phyloP scores from a whole-genome alignment of 2,797 vertebrate genomes.

The Chromis chromis region DNA sequence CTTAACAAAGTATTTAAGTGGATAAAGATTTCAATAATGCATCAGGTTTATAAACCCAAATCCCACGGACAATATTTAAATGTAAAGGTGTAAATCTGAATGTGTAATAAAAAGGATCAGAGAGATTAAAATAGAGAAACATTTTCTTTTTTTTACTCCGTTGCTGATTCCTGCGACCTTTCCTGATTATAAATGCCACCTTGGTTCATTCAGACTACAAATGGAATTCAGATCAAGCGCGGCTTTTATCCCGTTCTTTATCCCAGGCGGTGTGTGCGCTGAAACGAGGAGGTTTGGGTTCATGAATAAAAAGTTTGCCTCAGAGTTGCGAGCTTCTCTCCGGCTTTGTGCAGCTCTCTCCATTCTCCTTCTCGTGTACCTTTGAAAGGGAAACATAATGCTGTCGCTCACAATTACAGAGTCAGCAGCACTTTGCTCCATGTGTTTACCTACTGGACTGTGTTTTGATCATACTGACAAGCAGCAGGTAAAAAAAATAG shows the following conservation, averaged over 20 bases:
- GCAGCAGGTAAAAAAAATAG: conserved; percentile 34
- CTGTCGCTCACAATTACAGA: conserved; percentile 30
- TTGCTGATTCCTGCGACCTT: background rate
- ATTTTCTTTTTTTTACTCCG: background rate
- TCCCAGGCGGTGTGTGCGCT: background rate
- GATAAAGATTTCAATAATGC: background rate
- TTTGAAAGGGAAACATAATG: conserved; percentile 36
- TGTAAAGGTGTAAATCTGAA: background rate
- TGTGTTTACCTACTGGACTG: conserved; percentile 55
- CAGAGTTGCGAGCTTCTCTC: background rate
- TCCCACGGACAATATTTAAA: background rate
- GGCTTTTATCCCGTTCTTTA: background rate
- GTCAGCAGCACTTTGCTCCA: conserved; percentile 46
- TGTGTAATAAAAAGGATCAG: background rate
- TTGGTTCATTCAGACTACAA: background rate
- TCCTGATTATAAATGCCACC: background rate
- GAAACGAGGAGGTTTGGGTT: background rate
- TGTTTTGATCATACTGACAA: conserved; percentile 63
- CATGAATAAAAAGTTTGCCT: conserved; percentile 17
- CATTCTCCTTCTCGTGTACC: conserved; percentile 20
- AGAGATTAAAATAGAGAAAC: background rate
- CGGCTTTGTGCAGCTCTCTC: conserved; percentile 11
- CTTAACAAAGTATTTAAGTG: background rate
- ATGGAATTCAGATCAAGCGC: conserved; percentile 7
- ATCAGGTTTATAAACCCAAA: background rate